Base-by-base conservation (phyloP, 2,113 vertebrate species). In the Geococcyx californianus region DNA sequence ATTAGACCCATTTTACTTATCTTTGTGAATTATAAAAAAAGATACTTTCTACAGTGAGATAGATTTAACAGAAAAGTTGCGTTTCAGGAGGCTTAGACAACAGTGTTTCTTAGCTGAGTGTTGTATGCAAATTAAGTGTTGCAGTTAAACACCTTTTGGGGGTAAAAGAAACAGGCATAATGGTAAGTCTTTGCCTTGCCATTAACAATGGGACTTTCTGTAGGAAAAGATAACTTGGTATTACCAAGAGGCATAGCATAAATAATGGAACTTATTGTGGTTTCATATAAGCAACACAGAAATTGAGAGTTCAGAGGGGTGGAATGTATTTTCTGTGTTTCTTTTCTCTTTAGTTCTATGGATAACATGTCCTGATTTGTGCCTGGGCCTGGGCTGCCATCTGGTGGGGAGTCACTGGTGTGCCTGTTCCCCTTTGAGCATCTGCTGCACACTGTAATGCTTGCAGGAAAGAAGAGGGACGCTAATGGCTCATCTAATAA, bases 311-410 rank as follows among this genome's bases (percentile, higher is more conserved):
- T 56, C 26, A 40, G 47, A 51, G 20, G 55, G 69, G 26, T 1
- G 36, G 36, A 16, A 11, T 49, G 1, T 56, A 10, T 59, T 17
- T 62, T 9, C 10, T 2, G 0, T 24, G 16, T 55, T 55, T 9
- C 36, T 8, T 8, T 12, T 10, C 54, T 44, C 26, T 14, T 38
- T 26, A 3, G 4, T 34, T 40, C 8, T 26, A 0, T 87, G 40
- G 59, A 2, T 36, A 2, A 8, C 2, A 1, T 68, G 20, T 52
- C 5, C 23, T 3, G 3, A 11, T 40, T 11, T 44, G 63, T 95
- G 54, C 3, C 0, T 80, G 76, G 56, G 68, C 26, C 12, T 47
- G 68, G 88, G 89, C 76, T 94, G 95, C 95, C 96, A 93, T 52
- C 96, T 94, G 64, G 29, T 75, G 96, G 59, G 33, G 18, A 9